Evolutionary conservation across 1,140 invertebrate species (phyloP).

Genomic region (Temnothorax longispinosus): DNA sequence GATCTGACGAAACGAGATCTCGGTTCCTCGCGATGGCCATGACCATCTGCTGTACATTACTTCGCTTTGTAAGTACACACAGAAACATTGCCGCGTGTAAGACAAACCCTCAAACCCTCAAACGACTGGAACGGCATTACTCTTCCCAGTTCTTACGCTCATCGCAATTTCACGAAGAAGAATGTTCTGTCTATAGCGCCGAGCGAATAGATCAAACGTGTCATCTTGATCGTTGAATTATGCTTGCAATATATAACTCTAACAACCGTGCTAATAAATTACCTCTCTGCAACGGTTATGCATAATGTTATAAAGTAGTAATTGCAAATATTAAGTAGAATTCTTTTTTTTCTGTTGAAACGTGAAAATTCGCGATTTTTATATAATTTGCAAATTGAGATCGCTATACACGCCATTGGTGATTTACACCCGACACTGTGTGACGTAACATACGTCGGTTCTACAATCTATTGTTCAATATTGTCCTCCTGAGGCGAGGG

Average conservation of each 20-base stretch:
- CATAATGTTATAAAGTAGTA: constrained; percentile 6
- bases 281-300: neutral
- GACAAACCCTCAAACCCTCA: constrained; percentile 61
- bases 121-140: constrained; percentile 64
- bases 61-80: constrained; percentile 45
- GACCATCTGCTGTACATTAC: constrained; percentile 69
- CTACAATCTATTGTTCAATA: constrained; percentile 67
- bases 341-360: neutral
- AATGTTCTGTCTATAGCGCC: constrained; percentile 37
- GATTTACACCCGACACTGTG: constrained; percentile 1
- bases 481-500: constrained; percentile 60
- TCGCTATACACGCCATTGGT: neutral
- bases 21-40: constrained; percentile 62
- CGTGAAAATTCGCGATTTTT: neutral
- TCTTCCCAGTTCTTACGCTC: constrained; percentile 45
- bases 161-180: constrained; percentile 38
- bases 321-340: neutral
- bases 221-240: constrained; percentile 48
- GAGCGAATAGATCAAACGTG: constrained; percentile 35
- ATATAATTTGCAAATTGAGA: neutral
- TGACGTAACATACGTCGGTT: constrained; percentile 6
- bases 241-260: constrained; percentile 12
- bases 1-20: constrained; percentile 70
- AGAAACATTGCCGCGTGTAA: constrained; percentile 57
- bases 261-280: constrained; percentile 26